Evolutionary conservation across 2,113 vertebrate genomes (phyloP), one percentile per base, ranked within the genome.

Genomic region (Synodontis membranacea): DNA sequence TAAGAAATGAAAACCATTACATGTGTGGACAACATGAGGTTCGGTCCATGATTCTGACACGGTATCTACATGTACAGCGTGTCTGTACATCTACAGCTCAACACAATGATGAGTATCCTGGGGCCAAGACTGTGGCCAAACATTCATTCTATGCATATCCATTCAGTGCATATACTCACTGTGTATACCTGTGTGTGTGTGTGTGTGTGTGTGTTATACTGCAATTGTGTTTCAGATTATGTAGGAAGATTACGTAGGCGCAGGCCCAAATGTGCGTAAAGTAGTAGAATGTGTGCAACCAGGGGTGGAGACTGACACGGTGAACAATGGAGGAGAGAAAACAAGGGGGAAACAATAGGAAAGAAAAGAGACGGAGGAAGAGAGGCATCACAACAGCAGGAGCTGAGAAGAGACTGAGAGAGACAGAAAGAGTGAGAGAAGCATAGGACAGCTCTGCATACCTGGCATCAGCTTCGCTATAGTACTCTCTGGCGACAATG

Each of bases 401-500:
- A 82, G 87, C 25, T 68, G n/a, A 46, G 23, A 44, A 74, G 39
- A 54, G 54, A 46, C 0, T 76, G 19, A 84, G 44, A 62, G 84
- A 50, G 25, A 72, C 44, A 82, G 50, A n/a, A 21, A 72, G 48
- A 80, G 34, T 19, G 48, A 60, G 34, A 72, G 42, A 46, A 23
- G 78, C 14, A 31, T 83, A 86, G 66, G 31, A 70, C 9, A 42
- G 44, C 14, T 28, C 50, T 88, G 46, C 87, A 62, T 94, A 95
- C 95, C 95, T 95, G 93, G 94, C 95, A 28, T 95, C 94, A 12
- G 94, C 95, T 88, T 95, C 95, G 37, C 94, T 95, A 92, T 95
- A 95, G 79, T 95, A 95, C 90, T 95, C 95, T 92, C 94, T 94
- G 92, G 95, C 94, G 82, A 95, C 95, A 60, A 95, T 95, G 94